phyloP scores from a whole-genome alignment of 2,888 invertebrate genomes.

The Agrochola circellaris region DNA sequence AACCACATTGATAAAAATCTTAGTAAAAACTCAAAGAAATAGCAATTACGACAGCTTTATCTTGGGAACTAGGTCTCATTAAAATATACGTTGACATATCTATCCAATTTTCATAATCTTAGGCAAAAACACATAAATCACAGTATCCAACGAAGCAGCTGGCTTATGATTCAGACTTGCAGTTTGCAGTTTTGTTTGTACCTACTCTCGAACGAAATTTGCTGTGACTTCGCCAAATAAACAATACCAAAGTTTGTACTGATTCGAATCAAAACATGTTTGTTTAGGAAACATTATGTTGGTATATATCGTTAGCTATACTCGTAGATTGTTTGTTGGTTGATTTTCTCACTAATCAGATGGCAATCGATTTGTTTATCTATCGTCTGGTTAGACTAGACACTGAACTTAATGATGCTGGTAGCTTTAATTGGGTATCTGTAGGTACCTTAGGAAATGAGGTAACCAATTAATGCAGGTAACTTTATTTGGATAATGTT shows the following conservation, averaged over 20 bases:
- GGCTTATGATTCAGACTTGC: slow-evolving; percentile 48
- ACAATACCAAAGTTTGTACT: slow-evolving; percentile 41
- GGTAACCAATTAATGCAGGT: slow-evolving; percentile 10
- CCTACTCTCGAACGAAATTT: slow-evolving; percentile 9
- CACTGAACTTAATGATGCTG: slow-evolving; percentile 4
- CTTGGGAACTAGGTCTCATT: background rate
- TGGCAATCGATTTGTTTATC: slow-evolving; percentile 22
- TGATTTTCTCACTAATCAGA: slow-evolving; percentile 15
- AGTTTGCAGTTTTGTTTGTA: slow-evolving; percentile 51
- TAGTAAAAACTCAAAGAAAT: background rate
- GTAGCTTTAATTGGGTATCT: slow-evolving; percentile 7
- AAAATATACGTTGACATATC: slow-evolving; percentile 8
- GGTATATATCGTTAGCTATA: background rate
- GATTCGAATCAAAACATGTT: slow-evolving; percentile 43
- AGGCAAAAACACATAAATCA: slow-evolving; percentile 29
- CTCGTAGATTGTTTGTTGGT: background rate
- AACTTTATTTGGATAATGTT: background rate
- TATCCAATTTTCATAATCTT: slow-evolving; percentile 26
- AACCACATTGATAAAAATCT: background rate
- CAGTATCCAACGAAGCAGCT: slow-evolving; percentile 47
- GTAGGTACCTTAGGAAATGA: background rate
- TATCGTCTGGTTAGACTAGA: background rate
- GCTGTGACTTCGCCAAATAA: slow-evolving; percentile 35
- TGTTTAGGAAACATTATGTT: slow-evolving; percentile 33
- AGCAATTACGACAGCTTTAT: background rate